Evolutionary conservation across 2,888 invertebrate species (phyloP), one percentile per base, ranked within the genome.

Genomic region (Lasioglossum zephyrum): DNA sequence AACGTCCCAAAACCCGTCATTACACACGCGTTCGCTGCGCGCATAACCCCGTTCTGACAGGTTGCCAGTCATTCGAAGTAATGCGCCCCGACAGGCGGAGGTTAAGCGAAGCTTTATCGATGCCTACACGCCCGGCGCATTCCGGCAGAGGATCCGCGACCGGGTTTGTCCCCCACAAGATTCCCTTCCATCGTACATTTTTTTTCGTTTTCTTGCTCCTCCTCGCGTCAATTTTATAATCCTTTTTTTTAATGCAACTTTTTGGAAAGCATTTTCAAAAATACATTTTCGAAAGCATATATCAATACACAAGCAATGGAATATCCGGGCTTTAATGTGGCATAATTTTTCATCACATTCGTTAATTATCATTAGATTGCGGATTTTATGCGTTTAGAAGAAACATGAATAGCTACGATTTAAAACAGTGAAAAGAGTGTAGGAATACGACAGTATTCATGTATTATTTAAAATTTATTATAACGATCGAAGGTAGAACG

Each of bases 21-120:
- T 93, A 93, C 88, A 82, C 85, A 87, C 87, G 88, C 92, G 92
- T 89, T 87, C 86, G 77, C 87, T 53, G 87, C 79, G 83, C 77
- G 85, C 86, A 79, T 90, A 91, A 87, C 79, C 84, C 85, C 89
- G 84, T 91, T 91, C 85, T 91, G 88, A 83, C 90, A 91, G 91
- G 81, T 88, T 86, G 90, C 92, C 89, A 93, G 92, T 93, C 93
- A 92, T 91, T 90, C 88, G 86, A 90, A 87, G 92, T 93, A 92
- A 92, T 92, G 91, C 89, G 87, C 88, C 88, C 87, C 85, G 84
- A 85, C 81, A 81, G 90, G 85, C 84, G 75, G 85, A 85, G 90
- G 86, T 91, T 85, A 89, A 91, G 88, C 89, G 77, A 87, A 87
- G 84, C 85, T 88, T 91, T 92, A 91, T 92, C 91, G 92, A 90